Conservation (phyloP, 2,113 vertebrate genomes). For the Cnemophilus loriae region DNA sequence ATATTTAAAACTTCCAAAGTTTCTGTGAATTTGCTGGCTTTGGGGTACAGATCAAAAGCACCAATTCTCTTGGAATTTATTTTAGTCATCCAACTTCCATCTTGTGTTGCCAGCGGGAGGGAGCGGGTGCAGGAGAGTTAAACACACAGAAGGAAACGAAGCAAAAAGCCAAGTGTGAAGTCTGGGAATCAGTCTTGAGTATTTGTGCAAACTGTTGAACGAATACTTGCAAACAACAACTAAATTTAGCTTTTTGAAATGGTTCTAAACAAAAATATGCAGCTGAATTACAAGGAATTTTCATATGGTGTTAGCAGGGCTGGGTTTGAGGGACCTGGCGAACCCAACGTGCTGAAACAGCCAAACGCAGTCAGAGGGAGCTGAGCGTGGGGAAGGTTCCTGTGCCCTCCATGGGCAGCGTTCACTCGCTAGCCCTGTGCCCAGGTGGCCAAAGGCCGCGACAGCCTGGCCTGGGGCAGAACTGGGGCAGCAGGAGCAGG, state of each 20-base stretch:
- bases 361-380: rapidly evolving
- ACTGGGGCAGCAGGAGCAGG: not conserved
- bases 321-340: not conserved
- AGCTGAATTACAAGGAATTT: not conserved
- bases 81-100: rapidly evolving
- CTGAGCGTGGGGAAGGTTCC: not conserved
- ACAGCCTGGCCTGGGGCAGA: not conserved
- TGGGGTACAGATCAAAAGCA: rapidly evolving
- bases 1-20: not conserved
- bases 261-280: not conserved
- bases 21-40: not conserved
- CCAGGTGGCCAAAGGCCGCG: not conserved
- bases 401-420: rapidly evolving
- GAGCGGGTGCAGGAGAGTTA: not conserved
- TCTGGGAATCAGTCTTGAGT: not conserved
- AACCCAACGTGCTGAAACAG: not conserved
- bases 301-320: not conserved
- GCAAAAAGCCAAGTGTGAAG: conserved; percentile 14
- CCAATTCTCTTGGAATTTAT: rapidly evolving
- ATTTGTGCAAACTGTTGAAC: not conserved
- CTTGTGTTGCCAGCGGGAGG: not conserved
- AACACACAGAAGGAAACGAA: not conserved
- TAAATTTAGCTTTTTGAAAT: not conserved
- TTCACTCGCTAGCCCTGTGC: not conserved
- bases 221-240: not conserved